Evolutionary conservation across 2,797 vertebrate genomes (phyloP).

Genomic region (Philypnodon macrostomus): DNA sequence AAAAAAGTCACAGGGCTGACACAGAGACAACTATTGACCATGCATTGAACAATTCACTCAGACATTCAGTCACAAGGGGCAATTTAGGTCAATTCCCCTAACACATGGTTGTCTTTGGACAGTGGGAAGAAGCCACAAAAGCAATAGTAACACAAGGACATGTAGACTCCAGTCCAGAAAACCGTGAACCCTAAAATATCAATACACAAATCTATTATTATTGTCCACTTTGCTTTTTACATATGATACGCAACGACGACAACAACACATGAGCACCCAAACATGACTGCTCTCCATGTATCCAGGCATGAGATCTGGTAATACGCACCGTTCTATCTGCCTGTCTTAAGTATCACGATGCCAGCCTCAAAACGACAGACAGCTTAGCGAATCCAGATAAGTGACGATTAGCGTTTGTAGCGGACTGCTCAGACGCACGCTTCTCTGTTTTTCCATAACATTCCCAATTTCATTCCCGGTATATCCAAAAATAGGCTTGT

Average conservation of each 20-base stretch:
- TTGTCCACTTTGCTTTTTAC: background rate
- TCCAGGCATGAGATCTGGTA: conserved; percentile 15
- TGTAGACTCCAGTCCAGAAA: too few species aligned
- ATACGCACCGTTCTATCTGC: conserved; percentile 49
- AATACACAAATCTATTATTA: background rate
- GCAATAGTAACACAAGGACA: too few species aligned
- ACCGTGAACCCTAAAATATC: too few species aligned
- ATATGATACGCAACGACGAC: conserved; percentile 8
- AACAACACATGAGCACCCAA: background rate
- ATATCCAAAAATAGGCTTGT: conserved; percentile 21
- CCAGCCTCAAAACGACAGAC: conserved; percentile 37
- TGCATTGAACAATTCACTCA: too few species aligned
- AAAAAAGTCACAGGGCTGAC: too few species aligned
- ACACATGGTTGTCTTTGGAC: too few species aligned
- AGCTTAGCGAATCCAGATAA: conserved; percentile 46
- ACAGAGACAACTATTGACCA: too few species aligned
- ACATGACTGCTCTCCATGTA: conserved; percentile 7
- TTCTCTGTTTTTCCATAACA: conserved; percentile 42
- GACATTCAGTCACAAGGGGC: too few species aligned
- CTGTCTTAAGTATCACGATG: conserved; percentile 28
- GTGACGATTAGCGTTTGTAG: conserved; percentile 50
- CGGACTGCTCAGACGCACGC: conserved; percentile 35
- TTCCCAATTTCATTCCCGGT: conserved; percentile 30
- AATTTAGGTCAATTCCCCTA: too few species aligned
- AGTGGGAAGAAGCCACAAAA: too few species aligned